Evolutionary conservation across 2,113 vertebrate species (phyloP).

Genomic region (Casuarius casuarius): DNA sequence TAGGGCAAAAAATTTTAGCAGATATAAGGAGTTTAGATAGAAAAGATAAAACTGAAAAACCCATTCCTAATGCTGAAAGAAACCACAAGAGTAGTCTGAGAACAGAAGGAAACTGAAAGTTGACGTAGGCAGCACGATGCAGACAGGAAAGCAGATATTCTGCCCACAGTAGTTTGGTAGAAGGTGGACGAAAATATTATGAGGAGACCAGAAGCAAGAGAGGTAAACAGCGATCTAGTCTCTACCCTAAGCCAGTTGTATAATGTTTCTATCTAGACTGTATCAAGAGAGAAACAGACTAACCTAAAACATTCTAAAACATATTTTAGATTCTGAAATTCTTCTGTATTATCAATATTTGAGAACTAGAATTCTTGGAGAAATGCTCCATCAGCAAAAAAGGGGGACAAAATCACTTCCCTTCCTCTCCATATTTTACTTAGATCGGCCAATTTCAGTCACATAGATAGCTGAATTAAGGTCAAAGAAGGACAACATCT

Average conservation of each 20-base stretch:
- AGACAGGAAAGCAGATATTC: background rate
- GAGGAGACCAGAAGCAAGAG: background rate
- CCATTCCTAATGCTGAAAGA: background rate
- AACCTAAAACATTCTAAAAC: background rate
- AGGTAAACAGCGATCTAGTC: background rate
- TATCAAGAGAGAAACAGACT: background rate
- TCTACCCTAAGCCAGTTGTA: background rate
- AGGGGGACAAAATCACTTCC: background rate
- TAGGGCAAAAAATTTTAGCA: background rate
- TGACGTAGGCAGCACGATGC: background rate
- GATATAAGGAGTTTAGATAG: background rate
- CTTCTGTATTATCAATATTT: background rate
- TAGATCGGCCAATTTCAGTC: background rate
- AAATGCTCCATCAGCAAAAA: background rate
- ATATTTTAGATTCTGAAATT: background rate
- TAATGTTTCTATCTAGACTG: background rate
- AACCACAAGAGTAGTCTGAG: background rate
- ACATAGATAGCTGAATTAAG: background rate
- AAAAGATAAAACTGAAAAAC: background rate
- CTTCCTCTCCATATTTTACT: background rate
- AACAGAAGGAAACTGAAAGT: background rate
- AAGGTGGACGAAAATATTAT: background rate
- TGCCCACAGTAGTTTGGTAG: background rate
- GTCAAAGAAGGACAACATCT: background rate
- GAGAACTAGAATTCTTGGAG: background rate